Percentiles rank a stretch among this genome's conserved stretches.
Evolutionary conservation across 2,888 invertebrate species (phyloP).

Genomic region (Alloplasta piceator): DNA sequence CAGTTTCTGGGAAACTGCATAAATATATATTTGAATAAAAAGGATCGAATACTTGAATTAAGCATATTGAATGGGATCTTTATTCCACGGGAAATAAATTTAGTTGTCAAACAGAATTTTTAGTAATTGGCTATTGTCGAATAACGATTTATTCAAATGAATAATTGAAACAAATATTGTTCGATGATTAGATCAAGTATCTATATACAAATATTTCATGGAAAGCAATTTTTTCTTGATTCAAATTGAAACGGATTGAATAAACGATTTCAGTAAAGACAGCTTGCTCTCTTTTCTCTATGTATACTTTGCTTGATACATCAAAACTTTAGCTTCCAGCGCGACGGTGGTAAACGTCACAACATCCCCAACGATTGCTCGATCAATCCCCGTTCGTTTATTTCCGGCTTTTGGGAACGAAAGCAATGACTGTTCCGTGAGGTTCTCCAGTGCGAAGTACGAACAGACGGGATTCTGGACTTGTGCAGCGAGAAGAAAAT

Average conservation of each 20-base stretch:
- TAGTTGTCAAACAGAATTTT: too few relatives aligned
- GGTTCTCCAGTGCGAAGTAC: slow-evolving; percentile 79
- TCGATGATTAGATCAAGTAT: too few relatives aligned
- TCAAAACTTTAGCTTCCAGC: slow-evolving; percentile 34
- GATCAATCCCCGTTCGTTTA: slow-evolving; percentile 77
- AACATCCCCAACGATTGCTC: slow-evolving; percentile 70
- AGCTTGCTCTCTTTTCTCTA: neutral
- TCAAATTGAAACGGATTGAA: neutral
- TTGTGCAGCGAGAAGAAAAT: slow-evolving; percentile 79
- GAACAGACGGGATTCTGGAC: slow-evolving; percentile 82
- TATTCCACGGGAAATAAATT: too few relatives aligned
- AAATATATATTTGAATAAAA: too few relatives aligned
- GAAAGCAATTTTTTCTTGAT: neutral
- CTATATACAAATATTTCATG: too few relatives aligned
- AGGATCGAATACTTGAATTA: too few relatives aligned
- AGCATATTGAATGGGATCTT: too few relatives aligned
- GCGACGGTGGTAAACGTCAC: slow-evolving; percentile 47
- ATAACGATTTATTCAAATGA: too few relatives aligned
- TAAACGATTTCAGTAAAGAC: too few relatives aligned
- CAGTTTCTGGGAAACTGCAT: too few relatives aligned
- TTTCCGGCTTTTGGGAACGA: slow-evolving; percentile 81
- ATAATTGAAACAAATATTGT: too few relatives aligned
- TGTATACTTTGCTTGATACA: slow-evolving; percentile 6
- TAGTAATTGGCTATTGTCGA: too few relatives aligned
- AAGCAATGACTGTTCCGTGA: slow-evolving; percentile 81